These are phyloP conservation scores for Trachythela sp. DNA, from an alignment of 64 coral and sea anemone genomes.

Conservation along the genomic window DNA sequence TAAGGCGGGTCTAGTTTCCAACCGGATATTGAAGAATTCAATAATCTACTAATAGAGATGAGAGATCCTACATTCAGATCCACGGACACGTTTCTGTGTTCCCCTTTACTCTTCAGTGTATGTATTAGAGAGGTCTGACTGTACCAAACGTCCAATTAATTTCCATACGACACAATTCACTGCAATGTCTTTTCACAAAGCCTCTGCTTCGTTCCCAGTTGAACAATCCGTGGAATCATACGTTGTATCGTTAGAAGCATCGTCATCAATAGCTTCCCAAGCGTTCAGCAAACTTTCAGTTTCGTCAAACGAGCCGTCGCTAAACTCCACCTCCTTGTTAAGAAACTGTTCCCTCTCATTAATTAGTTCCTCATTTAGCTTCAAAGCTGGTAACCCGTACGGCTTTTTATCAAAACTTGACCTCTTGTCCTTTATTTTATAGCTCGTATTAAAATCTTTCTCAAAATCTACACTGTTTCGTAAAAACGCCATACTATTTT, in stretches of 20 bases:
- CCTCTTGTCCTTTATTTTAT: not conserved
- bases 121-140: too few species aligned
- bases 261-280: not conserved
- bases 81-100: too few species aligned
- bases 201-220: not conserved
- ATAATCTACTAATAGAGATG: not conserved
- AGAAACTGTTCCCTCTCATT: not conserved
- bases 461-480: not conserved
- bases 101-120: too few species aligned
- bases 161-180: too few species aligned
- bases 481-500: constrained; percentile 13
- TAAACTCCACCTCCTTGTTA: not conserved
- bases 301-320: not conserved
- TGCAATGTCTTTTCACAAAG: too few species aligned
- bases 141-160: too few species aligned
- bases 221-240: not conserved
- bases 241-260: not conserved
- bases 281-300: not conserved
- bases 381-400: not conserved
- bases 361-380: not conserved
- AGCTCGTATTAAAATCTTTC: not conserved
- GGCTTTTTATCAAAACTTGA: constrained; percentile 10
- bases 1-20: not conserved
- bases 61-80: too few species aligned
- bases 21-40: not conserved